Percentiles rank a stretch among this genome's conserved stretches.
phyloP scores from a whole-genome alignment of 2,113 vertebrate genomes.

The Engraulis encrasicolus region DNA sequence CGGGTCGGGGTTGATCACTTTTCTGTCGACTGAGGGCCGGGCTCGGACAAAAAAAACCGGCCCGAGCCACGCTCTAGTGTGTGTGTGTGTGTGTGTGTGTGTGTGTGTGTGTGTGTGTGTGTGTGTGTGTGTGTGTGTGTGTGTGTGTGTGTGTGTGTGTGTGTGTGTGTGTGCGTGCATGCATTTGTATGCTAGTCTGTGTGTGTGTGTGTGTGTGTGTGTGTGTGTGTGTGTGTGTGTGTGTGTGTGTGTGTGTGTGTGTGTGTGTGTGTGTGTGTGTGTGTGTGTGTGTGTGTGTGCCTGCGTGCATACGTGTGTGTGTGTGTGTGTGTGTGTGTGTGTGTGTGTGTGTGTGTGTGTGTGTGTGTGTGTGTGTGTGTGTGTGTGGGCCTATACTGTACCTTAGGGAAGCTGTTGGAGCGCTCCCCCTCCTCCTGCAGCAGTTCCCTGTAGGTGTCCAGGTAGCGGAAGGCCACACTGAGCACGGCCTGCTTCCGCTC shows the following conservation, averaged over 20 bases:
- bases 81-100: background rate
- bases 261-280: background rate
- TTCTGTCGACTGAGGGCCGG: too few species aligned
- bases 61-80: too few species aligned
- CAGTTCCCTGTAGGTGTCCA: constrained; percentile 92
- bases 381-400: constrained; percentile 53
- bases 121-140: too few species aligned
- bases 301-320: too few species aligned
- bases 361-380: constrained; percentile 17
- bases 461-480: constrained; percentile 86
- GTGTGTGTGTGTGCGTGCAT: too few species aligned
- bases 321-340: constrained; percentile 10
- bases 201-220: constrained; percentile 13
- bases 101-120: too few species aligned
- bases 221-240: background rate
- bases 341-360: background rate
- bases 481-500: constrained; percentile 88
- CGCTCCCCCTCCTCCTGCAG: constrained; percentile 91
- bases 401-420: constrained; percentile 88
- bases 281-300: background rate
- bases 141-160: too few species aligned
- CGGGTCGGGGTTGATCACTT: too few species aligned
- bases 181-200: too few species aligned
- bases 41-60: too few species aligned
- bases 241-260: too few species aligned